These are phyloP conservation scores for Drosophila falleni DNA, from an alignment of 2,888 invertebrate species.

Conservation along the genomic window DNA sequence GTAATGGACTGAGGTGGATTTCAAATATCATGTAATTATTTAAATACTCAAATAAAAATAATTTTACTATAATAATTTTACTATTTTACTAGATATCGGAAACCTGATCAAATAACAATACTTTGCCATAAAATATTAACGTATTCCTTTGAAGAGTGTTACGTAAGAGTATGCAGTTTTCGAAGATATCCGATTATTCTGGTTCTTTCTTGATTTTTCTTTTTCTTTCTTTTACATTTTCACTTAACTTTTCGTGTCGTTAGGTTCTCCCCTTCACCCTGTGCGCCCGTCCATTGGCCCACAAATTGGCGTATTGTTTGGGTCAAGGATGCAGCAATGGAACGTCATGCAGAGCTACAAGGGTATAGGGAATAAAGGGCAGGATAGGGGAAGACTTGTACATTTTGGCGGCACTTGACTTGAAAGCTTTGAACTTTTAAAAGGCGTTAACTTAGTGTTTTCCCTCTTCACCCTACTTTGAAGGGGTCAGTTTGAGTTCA, in stretches of 20 bases:
- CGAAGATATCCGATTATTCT: background rate
- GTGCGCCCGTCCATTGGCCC: constrained; percentile 38
- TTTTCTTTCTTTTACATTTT: constrained; percentile 21
- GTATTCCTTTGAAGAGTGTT: background rate
- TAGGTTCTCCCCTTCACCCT: constrained; percentile 15
- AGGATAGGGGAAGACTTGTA: constrained; percentile 19
- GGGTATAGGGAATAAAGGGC: background rate
- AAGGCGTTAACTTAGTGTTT: constrained; percentile 20
- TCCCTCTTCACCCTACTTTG: background rate
- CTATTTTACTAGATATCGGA: too few species aligned
- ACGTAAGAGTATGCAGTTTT: constrained; percentile 1
- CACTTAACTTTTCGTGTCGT: constrained; percentile 43
- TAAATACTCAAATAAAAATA: too few species aligned
- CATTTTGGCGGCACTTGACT: constrained; percentile 47
- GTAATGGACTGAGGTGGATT: background rate
- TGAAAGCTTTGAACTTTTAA: constrained; percentile 72
- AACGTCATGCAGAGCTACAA: constrained; percentile 39
- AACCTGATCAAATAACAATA: background rate
- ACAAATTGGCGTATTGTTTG: constrained; percentile 72
- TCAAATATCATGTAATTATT: too few species aligned
- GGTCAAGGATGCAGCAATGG: constrained; percentile 70
- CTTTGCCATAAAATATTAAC: too few species aligned
- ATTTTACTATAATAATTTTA: too few species aligned
- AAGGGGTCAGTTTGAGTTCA: constrained; percentile 42
- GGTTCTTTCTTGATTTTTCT: background rate